Conservation (phyloP, 92 coral and sea anemone species). For the Epizoanthus rinbou region DNA sequence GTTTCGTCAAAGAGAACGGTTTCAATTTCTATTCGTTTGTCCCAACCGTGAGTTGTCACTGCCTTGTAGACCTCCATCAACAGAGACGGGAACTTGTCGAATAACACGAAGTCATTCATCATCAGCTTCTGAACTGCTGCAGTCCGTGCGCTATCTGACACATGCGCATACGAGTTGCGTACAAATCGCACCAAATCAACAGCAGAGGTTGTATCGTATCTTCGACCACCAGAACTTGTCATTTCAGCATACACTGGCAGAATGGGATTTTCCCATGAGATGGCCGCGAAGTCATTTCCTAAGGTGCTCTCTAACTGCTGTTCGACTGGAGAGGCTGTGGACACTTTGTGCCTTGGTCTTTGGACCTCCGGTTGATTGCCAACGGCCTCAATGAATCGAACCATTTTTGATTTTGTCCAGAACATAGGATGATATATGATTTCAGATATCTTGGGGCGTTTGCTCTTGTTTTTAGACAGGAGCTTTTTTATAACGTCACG, state of each 20-base stretch:
- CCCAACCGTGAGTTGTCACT: too few species aligned
- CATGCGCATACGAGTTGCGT: neutral
- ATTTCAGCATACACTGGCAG: neutral
- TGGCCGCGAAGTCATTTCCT: neutral
- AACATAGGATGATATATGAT: constrained; percentile 43
- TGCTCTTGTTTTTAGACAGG: constrained; percentile 21
- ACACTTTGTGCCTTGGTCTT: neutral
- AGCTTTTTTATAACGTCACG: constrained; percentile 29
- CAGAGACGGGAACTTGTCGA: too few species aligned
- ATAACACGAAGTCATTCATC: too few species aligned
- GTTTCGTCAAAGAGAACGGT: too few species aligned
- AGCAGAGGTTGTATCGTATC: neutral
- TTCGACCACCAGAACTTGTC: neutral
- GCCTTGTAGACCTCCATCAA: too few species aligned
- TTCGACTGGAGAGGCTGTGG: neutral
- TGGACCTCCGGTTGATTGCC: constrained; percentile 51
- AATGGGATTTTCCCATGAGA: neutral
- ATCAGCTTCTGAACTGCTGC: too few species aligned
- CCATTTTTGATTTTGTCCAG: constrained; percentile 45
- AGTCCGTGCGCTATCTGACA: neutral
- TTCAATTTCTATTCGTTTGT: too few species aligned
- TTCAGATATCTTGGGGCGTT: constrained; percentile 38
- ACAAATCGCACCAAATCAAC: neutral
- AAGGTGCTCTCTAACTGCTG: neutral
- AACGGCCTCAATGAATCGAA: constrained; percentile 42